Evolutionary conservation across 2,797 vertebrate genomes (phyloP), one percentile per base, ranked within the genome.

Genomic region (Microcaecilia unicolor): DNA sequence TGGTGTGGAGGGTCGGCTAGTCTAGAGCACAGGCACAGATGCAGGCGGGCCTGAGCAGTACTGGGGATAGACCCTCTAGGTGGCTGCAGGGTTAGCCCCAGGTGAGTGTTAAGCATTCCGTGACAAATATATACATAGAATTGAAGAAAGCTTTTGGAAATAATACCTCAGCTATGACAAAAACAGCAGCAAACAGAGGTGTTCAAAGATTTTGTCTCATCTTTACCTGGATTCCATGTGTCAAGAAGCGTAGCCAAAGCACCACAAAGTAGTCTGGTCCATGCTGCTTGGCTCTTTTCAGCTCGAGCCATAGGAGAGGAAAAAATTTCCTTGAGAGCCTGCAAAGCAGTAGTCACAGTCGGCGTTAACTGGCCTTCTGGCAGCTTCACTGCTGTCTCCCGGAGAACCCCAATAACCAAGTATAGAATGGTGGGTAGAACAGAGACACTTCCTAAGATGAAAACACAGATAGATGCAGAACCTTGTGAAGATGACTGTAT

Each of bases 371-470:
- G 75, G 15, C 71, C 72, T 18, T 54, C 73, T 25, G 0, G 48
- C 10, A 70, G 55, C 42, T 65, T 83, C 44, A 80, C 73, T 39
- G 86, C 76, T 11, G 85, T 77, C 58, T 91, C 86, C 65, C 83
- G 66, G 37, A 93, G 68, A 24, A 96, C 91, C 22, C 91, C 90
- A 48, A 84, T 75, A 45, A 92, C 81, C 44, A 97, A 76, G 68
- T 92, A 91, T 31, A 97, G 68, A 51, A 97, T 66, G 5, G 91
- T 91, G 34, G 93, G 93, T 18, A 97, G 87, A 64, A 96, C 55
- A 19, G 90, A 92, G 61, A 91, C 81, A 15, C 78, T 83, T 58
- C 81, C 81, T 84, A 37, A n/a, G 74, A 67, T 41, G 42, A 11
- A 47, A 28, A 23, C 1, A 45, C 42, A 44, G 16, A 11, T n/a